Conservation (phyloP, 1,140 invertebrate genomes). For the Monomorium pharaonis region DNA sequence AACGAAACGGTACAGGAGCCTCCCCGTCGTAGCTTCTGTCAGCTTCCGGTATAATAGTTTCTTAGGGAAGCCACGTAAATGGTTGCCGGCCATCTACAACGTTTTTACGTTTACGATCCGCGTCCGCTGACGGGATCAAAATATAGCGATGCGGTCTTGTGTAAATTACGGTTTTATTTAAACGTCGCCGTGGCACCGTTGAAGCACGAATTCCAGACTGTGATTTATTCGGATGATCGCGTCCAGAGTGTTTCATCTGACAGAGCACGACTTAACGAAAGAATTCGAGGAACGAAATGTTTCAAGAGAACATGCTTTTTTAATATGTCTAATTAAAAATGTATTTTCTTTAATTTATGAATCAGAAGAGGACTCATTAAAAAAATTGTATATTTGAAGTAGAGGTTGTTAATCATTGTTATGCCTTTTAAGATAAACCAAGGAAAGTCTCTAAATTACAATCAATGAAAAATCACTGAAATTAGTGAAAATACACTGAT, state of each 20-base stretch:
- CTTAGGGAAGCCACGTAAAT: constrained; percentile 38
- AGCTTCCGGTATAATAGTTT: constrained; percentile 72
- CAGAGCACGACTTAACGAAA: background rate
- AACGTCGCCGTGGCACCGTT: background rate
- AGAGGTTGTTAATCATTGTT: background rate
- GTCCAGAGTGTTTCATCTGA: background rate
- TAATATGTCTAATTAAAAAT: background rate
- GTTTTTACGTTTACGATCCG: constrained; percentile 35
- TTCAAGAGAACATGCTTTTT: background rate
- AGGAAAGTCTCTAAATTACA: no score
- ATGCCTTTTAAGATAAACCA: background rate
- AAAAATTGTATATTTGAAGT: background rate
- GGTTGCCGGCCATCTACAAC: constrained; percentile 2
- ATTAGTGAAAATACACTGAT: no score
- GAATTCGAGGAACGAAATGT: background rate
- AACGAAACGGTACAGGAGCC: constrained; percentile 46
- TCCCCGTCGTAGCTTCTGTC: constrained; percentile 15
- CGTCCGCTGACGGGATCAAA: background rate
- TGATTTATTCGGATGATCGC: constrained; percentile 40
- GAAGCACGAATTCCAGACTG: constrained; percentile 8
- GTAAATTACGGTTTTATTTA: constrained; percentile 45
- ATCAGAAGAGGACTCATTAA: background rate
- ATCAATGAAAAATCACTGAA: no score
- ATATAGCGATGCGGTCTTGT: constrained; percentile 9
- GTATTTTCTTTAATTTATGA: background rate